Evolutionary conservation across 2,797 vertebrate genomes (phyloP).

Genomic region (Falco peregrinus): DNA sequence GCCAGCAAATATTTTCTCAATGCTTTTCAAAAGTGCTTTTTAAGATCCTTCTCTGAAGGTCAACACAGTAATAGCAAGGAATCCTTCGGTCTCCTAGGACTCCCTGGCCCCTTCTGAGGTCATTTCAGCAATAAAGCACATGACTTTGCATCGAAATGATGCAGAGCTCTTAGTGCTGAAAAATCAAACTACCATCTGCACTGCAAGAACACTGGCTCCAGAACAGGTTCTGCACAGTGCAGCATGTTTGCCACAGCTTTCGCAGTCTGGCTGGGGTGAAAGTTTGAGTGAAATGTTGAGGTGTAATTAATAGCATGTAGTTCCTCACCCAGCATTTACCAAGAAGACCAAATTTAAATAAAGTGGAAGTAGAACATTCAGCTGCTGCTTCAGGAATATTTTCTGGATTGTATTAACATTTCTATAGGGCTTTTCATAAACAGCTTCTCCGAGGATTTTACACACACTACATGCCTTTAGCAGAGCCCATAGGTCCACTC

Average conservation of each 20-base stretch:
- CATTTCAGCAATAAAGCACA: background rate
- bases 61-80: background rate
- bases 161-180: background rate
- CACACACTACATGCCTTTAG: background rate
- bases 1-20: background rate
- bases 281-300: background rate
- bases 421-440: background rate
- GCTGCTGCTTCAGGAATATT: slow-evolving; percentile 12
- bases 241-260: background rate
- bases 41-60: background rate
- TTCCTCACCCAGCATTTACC: background rate
- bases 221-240: background rate
- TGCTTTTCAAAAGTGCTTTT: background rate
- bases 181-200: background rate
- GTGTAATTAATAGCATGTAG: background rate
- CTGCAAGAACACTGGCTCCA: background rate
- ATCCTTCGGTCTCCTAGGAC: background rate
- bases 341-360: background rate
- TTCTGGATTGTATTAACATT: slow-evolving; percentile 11
- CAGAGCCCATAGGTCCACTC: background rate
- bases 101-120: background rate
- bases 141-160: background rate
- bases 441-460: background rate
- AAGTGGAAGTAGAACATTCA: background rate
- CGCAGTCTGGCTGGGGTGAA: rapidly evolving